A percentile compares a stretch with the other conserved stretches of the same genome.
These are phyloP conservation scores for Muscicapa striata DNA, from an alignment of 2,797 vertebrate genomes.

Conservation along the genomic window DNA sequence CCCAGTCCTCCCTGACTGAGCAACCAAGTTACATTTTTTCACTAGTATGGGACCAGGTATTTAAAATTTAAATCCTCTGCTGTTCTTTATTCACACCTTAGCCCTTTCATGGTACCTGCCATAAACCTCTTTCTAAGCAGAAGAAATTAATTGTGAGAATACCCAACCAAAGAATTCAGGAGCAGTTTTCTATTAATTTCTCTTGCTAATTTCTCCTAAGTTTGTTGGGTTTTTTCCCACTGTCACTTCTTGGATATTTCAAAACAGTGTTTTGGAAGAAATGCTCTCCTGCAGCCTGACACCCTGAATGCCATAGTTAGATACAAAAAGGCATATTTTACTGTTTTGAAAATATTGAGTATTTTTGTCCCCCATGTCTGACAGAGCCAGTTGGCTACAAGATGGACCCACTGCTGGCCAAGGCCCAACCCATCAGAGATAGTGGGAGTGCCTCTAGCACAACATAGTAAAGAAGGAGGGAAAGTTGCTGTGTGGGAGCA, in stretches of 20 bases:
- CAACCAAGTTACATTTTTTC: neutral
- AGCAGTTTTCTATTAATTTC: neutral
- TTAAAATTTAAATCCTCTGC: neutral
- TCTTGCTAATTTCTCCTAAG: neutral
- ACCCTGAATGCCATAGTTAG: neutral
- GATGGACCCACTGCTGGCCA: neutral
- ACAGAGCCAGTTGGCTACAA: neutral
- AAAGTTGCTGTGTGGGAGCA: neutral
- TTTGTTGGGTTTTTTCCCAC: neutral
- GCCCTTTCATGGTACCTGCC: neutral
- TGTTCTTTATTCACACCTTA: neutral
- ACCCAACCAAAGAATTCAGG: neutral
- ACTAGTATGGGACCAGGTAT: neutral
- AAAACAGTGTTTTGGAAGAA: neutral
- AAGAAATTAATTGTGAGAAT: neutral
- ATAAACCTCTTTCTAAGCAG: neutral
- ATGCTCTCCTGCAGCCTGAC: neutral
- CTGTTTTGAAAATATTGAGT: neutral
- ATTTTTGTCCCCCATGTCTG: neutral
- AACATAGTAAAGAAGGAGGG: accelerated
- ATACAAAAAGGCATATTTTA: neutral
- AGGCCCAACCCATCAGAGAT: accelerated
- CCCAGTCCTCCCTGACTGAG: neutral
- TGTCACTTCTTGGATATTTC: neutral
- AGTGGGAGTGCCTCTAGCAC: neutral